phyloP scores from a whole-genome alignment of 2,797 vertebrate genomes.

The Centroberyx gerrardi region DNA sequence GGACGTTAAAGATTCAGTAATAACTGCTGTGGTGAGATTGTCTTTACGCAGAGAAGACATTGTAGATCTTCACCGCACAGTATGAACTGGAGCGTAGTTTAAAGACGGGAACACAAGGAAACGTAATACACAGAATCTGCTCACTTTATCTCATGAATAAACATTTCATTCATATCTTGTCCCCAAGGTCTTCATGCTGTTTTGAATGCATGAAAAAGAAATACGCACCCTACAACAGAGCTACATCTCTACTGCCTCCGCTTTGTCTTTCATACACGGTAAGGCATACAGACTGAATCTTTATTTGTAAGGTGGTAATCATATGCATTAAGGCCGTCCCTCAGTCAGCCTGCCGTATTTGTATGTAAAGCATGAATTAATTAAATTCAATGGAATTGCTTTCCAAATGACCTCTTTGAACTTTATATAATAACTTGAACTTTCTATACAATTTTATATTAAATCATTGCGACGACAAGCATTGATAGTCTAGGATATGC shows the following conservation, averaged over 20 bases:
- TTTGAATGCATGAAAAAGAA: neutral
- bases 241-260: slow-evolving; percentile 5
- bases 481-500: slow-evolving; percentile 19
- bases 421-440: neutral
- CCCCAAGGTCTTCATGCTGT: neutral
- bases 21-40: slow-evolving; percentile 19
- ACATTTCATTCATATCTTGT: slow-evolving; percentile 22
- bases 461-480: neutral
- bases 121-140: neutral
- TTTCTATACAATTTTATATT: neutral
- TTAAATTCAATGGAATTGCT: slow-evolving; percentile 31
- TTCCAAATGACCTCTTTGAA: slow-evolving; percentile 40
- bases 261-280: neutral
- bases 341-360: slow-evolving; percentile 20
- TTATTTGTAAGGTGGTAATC: slow-evolving; percentile 7
- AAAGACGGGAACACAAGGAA: slow-evolving; percentile 37
- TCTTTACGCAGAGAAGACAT: slow-evolving; percentile 6
- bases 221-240: neutral
- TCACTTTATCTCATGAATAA: slow-evolving; percentile 28
- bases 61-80: slow-evolving; percentile 25
- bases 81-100: slow-evolving; percentile 52
- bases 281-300: neutral
- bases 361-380: slow-evolving; percentile 15
- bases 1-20: slow-evolving; percentile 56
- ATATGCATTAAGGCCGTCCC: neutral